Percentiles rank a stretch among this genome's conserved stretches.
Evolutionary conservation across 2,888 invertebrate genomes (phyloP).

Genomic region (Yponomeuta sedellus): DNA sequence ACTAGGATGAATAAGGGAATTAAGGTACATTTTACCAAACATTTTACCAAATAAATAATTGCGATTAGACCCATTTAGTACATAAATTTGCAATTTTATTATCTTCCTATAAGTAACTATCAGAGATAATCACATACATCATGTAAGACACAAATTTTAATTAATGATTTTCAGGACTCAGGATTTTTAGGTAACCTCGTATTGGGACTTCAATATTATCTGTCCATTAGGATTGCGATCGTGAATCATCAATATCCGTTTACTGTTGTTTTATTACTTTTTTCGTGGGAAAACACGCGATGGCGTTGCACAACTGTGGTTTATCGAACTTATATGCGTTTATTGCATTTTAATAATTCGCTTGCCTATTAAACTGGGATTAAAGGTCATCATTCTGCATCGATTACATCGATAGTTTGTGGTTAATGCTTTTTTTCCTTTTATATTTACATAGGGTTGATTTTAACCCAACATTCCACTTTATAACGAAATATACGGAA

Average conservation of each 20-base stretch:
- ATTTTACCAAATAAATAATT: no score
- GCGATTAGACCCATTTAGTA: no score
- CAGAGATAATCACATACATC: no score
- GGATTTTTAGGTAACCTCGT: no score
- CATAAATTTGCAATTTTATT: no score
- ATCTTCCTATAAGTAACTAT: no score
- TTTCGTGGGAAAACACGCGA: slow-evolving; percentile 20
- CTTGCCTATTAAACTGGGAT: neutral
- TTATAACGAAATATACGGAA: no score
- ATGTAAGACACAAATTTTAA: no score
- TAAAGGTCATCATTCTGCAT: neutral
- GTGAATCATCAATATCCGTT: slow-evolving; percentile 31
- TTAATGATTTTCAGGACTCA: no score
- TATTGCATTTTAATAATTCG: neutral
- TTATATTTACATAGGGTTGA: neutral
- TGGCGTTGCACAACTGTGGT: slow-evolving; percentile 3
- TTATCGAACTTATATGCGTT: neutral
- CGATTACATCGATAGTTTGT: slow-evolving; percentile 1
- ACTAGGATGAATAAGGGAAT: no score
- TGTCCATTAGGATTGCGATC: slow-evolving; percentile 22
- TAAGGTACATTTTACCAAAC: no score
- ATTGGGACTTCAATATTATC: no score
- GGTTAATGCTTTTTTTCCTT: neutral
- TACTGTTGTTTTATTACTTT: neutral
- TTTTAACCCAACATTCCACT: neutral